Evolutionary conservation across 1,140 invertebrate species (phyloP).

Genomic region (Halyomorpha halys): DNA sequence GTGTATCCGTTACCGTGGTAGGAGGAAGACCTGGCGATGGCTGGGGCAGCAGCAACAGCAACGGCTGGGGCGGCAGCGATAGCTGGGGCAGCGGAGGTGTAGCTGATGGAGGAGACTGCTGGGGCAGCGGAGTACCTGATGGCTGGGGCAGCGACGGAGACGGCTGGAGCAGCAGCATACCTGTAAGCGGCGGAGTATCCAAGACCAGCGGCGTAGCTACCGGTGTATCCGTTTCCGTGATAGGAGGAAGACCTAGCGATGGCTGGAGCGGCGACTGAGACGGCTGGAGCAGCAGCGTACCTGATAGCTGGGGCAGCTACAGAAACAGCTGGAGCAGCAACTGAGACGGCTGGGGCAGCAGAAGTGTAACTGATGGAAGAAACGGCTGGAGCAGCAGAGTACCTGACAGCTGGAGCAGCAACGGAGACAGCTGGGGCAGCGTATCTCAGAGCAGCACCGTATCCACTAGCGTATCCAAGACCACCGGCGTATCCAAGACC

Average conservation of each 20-base stretch:
- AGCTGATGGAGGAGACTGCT: conserved; percentile 1
- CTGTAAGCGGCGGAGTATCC: conserved; percentile 9
- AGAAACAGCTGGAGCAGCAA: conserved; percentile 1
- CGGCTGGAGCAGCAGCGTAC: not conserved
- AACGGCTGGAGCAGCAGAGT: conserved; percentile 16
- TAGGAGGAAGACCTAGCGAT: not conserved
- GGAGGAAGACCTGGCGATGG: not conserved
- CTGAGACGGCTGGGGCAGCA: conserved; percentile 2
- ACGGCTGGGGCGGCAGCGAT: conserved; percentile 15
- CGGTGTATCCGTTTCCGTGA: conserved; percentile 17
- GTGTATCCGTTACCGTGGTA: conserved; percentile 20
- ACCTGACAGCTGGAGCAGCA: conserved; percentile 7
- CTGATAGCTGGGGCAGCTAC: conserved; percentile 6
- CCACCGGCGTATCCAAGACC: not conserved
- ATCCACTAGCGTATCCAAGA: not conserved
- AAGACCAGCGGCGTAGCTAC: conserved; percentile 12
- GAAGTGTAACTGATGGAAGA: not conserved
- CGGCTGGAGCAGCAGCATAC: conserved; percentile 16
- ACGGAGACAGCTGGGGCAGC: conserved; percentile 14
- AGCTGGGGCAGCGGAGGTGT: conserved; percentile 13
- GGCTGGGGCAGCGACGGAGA: conserved; percentile 15
- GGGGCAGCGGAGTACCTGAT: not conserved
- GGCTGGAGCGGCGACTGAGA: conserved; percentile 21
- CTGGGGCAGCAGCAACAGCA: conserved; percentile 21
- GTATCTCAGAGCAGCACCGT: not conserved